Conservation (phyloP, 2,797 vertebrate genomes). For the Enteromius viviparus region DNA sequence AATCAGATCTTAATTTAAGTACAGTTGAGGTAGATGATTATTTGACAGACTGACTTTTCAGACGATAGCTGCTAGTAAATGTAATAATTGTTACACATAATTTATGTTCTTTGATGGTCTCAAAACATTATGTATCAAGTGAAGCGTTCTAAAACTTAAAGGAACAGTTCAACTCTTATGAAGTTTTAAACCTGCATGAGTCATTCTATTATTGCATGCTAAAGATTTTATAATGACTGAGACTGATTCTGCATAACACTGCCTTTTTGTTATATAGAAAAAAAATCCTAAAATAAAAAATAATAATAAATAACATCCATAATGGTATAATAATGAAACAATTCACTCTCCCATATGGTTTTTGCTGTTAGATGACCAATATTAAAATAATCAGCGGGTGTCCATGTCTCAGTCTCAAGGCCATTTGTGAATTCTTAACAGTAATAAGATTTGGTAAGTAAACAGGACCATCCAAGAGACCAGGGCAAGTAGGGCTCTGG, state of each 20-base stretch:
- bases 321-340: constrained; percentile 14
- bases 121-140: not conserved
- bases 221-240: not conserved
- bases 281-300: not conserved
- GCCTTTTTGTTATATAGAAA: not conserved
- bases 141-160: not conserved
- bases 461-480: constrained; percentile 43
- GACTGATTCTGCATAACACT: not conserved
- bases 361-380: constrained; percentile 2
- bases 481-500: constrained; percentile 28
- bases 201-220: not conserved
- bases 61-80: not conserved
- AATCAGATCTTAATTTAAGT: not conserved
- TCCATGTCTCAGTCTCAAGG: constrained; percentile 34
- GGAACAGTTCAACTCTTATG: not conserved
- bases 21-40: not conserved
- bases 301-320: not conserved
- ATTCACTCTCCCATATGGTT: constrained; percentile 16
- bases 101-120: not conserved
- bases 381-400: constrained; percentile 29
- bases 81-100: not conserved
- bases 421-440: constrained; percentile 37
- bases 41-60: not conserved
- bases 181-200: not conserved
- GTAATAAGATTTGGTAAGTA: constrained; percentile 48